Base-by-base conservation (phyloP, 1,140 invertebrate species). In the Amphibalanus amphitrite region DNA sequence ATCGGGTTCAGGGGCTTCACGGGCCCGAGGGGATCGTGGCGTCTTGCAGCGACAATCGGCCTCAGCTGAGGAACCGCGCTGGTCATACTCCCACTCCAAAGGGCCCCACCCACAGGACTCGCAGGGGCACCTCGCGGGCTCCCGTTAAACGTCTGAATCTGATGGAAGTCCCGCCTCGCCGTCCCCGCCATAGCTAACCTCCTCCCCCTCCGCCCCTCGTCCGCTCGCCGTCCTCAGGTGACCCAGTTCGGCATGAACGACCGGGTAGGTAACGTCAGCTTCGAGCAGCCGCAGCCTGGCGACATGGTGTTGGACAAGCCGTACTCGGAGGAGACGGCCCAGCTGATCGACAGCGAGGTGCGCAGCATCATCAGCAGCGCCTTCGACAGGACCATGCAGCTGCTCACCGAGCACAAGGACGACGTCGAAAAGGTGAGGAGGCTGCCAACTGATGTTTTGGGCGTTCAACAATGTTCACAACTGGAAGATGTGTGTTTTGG, bases 171-270 rank as follows among this genome's bases (percentile, higher is more conserved):
- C 33, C 33, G 33, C 15, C 33, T 38, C 33, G n/a, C 33, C 33
- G 33, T 38, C 33, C 15, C 33, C 33, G 33, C 15, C 33, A 6
- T 15, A 4, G 4, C 4, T 15, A 6, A 4, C 33, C 15, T 15
- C 17, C 71, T 3, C 28, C 40, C 25, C 23, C 10, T 73, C 38
- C 25, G 4, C 33, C 30, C 15, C 33, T 38, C 33, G 4, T 38
- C 33, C 33, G 4, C 4, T 6, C 33, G 4, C 33, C 33, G 33
- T 38, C 33, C 15, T 6, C 33, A 88, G 85, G 83, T 89, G 73
- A 93, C 94, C 1, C 90, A 95, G 76, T 98, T 90, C 79, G 97
- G 97, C 74, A 99, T 99, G 96, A 98, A 95, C 79, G 87, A 94
- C 69, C 97, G 95, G 83, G 89, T 99, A 1, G 97, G 97, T 0